A percentile compares a stretch with the other conserved stretches of the same genome.
Evolutionary conservation across 1,140 invertebrate species (phyloP).

Genomic region (Trialeurodes vaporariorum): DNA sequence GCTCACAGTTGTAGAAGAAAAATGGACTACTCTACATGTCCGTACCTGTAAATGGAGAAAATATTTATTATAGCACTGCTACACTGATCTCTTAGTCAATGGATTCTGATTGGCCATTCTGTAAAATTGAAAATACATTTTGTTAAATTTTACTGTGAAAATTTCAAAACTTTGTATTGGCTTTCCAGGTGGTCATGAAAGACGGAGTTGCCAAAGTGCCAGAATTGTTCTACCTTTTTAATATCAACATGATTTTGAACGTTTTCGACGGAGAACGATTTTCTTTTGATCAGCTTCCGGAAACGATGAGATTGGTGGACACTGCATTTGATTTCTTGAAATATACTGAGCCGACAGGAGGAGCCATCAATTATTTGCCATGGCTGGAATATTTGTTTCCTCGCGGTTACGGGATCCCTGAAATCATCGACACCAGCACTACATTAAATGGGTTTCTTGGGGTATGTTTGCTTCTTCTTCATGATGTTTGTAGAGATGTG

Average conservation of each 20-base stretch:
- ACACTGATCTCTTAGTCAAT: too few relatives aligned
- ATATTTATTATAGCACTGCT: too few relatives aligned
- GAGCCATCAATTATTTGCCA: neutral
- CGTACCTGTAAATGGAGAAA: too few relatives aligned
- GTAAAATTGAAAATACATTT: too few relatives aligned
- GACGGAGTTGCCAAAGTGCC: neutral
- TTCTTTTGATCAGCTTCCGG: neutral
- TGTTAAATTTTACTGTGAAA: too few relatives aligned
- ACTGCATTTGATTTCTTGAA: slow-evolving; percentile 1
- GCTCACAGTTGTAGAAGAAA: too few relatives aligned
- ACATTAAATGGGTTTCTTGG: neutral
- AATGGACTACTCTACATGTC: too few relatives aligned
- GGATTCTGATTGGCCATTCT: too few relatives aligned
- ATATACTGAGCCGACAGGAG: neutral
- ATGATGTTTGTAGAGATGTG: too few relatives aligned
- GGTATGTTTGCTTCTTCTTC: too few relatives aligned
- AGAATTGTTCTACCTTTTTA: neutral
- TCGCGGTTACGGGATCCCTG: neutral
- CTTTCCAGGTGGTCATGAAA: neutral
- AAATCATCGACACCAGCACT: neutral
- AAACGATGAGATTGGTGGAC: neutral
- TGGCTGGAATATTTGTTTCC: slow-evolving; percentile 5
- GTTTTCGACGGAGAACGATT: neutral
- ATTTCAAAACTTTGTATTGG: too few relatives aligned
- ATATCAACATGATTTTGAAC: neutral